Conservation (phyloP, 2,113 vertebrate genomes). For the Prochilodus magdalenae region DNA sequence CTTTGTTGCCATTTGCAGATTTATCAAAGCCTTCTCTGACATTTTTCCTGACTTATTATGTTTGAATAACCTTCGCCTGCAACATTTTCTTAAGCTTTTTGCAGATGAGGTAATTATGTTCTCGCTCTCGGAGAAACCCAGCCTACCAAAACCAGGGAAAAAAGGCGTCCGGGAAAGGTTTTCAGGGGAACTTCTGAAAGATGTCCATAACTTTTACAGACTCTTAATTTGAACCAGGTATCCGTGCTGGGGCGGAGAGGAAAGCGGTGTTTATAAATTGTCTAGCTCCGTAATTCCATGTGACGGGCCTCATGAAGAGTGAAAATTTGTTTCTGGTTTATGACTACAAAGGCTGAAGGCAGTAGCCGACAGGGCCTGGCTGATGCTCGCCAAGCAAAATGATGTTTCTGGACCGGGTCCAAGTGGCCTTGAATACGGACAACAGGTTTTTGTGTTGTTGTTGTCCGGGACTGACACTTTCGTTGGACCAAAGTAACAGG, state of each 20-base stretch:
- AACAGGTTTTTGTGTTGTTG: constrained; percentile 71
- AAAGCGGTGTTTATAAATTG: constrained; percentile 62
- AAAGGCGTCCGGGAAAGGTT: constrained; percentile 41
- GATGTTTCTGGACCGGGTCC: constrained; percentile 78
- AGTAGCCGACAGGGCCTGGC: constrained; percentile 77
- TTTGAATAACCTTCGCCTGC: constrained; percentile 63
- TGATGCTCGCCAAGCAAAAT: constrained; percentile 80
- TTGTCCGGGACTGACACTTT: constrained; percentile 61
- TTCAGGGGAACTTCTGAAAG: constrained; percentile 58
- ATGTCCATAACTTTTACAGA: constrained; percentile 56
- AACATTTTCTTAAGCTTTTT: constrained; percentile 56
- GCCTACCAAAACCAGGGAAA: constrained; percentile 32
- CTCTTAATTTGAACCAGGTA: constrained; percentile 69
- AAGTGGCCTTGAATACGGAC: constrained; percentile 77
- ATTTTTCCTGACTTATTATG: constrained; percentile 56
- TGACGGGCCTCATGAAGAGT: constrained; percentile 72
- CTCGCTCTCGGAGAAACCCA: constrained; percentile 41
- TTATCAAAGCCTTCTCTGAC: constrained; percentile 59
- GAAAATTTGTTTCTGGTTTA: constrained; percentile 83
- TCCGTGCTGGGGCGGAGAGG: constrained; percentile 41
- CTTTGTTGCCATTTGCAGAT: constrained; percentile 57
- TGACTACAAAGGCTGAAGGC: constrained; percentile 78
- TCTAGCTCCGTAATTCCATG: constrained; percentile 58
- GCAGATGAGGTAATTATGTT: constrained; percentile 57
- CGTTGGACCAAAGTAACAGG: constrained; percentile 67